A percentile compares a stretch with the other conserved stretches of the same genome.
Conservation (phyloP, 2,888 invertebrate species). For the Lordiphosa fenestrarum region DNA sequence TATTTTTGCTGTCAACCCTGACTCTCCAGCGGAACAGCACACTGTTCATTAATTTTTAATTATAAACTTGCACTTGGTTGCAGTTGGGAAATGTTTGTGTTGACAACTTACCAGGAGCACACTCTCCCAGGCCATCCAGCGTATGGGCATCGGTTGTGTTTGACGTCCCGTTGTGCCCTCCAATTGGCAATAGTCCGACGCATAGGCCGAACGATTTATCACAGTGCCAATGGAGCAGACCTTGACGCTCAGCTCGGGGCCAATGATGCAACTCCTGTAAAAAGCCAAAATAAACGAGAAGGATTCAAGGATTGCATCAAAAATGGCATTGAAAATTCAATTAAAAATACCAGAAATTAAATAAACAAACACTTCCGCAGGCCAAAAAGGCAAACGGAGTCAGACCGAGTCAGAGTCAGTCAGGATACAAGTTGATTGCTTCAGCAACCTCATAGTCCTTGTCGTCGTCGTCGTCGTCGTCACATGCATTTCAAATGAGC, state of each 20-base stretch:
- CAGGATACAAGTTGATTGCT: constrained; percentile 62
- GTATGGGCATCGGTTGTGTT: constrained; percentile 85
- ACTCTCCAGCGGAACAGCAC: constrained; percentile 16
- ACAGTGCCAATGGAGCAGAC: constrained; percentile 87
- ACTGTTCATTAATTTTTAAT: constrained; percentile 69
- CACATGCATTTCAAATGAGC: constrained; percentile 66
- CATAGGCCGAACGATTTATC: constrained; percentile 85
- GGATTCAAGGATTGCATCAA: constrained; percentile 30
- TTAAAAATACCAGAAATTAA: constrained; percentile 70
- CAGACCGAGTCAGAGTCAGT: constrained; percentile 26
- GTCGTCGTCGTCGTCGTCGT: constrained; percentile 34
- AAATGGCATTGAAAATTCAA: constrained; percentile 62
- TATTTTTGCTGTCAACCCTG: constrained; percentile 47
- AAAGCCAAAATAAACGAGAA: constrained; percentile 9
- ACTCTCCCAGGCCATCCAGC: constrained; percentile 95
- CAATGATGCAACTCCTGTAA: constrained; percentile 91
- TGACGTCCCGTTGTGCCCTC: constrained; percentile 84
- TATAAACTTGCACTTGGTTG: constrained; percentile 59
- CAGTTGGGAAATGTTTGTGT: constrained; percentile 8
- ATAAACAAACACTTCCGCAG: constrained; percentile 67
- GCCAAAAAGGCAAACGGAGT: constrained; percentile 42
- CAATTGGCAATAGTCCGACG: constrained; percentile 89
- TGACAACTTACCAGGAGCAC: constrained; percentile 85
- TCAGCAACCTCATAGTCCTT: constrained; percentile 32
- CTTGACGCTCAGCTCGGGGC: constrained; percentile 86